These are phyloP conservation scores for Scytalopus superciliaris DNA, from an alignment of 2,113 vertebrate genomes.

Conservation along the genomic window DNA sequence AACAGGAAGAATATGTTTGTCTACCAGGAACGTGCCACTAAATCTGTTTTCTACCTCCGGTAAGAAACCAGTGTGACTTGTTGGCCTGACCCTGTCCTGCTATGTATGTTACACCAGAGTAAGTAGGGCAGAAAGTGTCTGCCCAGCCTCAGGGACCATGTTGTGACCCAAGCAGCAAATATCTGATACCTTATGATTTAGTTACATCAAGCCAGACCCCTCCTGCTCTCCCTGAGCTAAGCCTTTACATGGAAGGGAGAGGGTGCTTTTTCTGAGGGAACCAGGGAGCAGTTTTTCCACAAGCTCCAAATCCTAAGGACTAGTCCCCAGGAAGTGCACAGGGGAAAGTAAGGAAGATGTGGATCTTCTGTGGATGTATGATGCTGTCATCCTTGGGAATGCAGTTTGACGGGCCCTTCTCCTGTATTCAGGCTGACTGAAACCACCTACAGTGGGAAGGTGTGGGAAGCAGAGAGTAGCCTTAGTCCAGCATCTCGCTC, in stretches of 20 bases:
- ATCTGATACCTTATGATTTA: neutral
- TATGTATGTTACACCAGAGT: neutral
- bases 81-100: neutral
- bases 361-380: neutral
- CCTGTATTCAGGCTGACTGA: slow-evolving; percentile 84
- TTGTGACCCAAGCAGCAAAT: neutral
- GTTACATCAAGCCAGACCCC: neutral
- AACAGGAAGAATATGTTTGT: slow-evolving; percentile 99
- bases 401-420: neutral
- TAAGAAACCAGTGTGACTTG: neutral
- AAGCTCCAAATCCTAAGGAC: neutral
- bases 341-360: neutral
- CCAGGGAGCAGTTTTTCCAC: neutral
- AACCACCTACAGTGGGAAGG: slow-evolving; percentile 84
- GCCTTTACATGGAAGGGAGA: neutral
- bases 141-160: neutral
- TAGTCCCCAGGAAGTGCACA: neutral
- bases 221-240: neutral
- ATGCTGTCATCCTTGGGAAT: neutral
- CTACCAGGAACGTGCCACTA: slow-evolving; percentile 95
- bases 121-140: neutral
- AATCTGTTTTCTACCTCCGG: slow-evolving; percentile 95
- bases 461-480: slow-evolving; percentile 79
- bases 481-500: slow-evolving; percentile 73
- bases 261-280: neutral